Conservation (phyloP, 2,797 vertebrate genomes). For the Falco rusticolus region DNA sequence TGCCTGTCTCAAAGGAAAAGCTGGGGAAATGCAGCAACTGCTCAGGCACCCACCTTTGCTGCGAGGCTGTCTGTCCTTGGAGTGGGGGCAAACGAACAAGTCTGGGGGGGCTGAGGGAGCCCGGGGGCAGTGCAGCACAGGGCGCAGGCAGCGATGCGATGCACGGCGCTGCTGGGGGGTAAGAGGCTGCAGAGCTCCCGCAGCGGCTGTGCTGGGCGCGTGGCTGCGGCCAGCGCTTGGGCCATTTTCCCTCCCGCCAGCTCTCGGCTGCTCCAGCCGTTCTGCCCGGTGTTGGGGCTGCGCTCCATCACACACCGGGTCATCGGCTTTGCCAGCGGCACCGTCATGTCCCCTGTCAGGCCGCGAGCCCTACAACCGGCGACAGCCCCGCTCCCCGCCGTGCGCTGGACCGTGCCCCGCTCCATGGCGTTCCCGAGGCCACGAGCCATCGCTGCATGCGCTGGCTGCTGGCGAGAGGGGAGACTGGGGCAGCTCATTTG, state of each 20-base stretch:
- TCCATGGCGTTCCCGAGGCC: accelerated
- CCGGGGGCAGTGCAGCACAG: background rate
- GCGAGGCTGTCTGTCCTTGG: background rate
- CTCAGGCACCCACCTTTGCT: background rate
- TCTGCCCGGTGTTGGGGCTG: accelerated
- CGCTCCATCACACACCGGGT: accelerated
- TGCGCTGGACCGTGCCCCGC: accelerated
- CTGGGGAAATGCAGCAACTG: background rate
- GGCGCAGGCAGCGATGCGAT: accelerated
- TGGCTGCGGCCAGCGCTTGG: accelerated
- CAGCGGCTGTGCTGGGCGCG: accelerated
- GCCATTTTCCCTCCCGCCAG: accelerated
- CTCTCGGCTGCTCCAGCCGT: accelerated
- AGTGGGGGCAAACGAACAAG: background rate
- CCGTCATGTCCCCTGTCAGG: accelerated
- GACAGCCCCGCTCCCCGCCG: background rate
- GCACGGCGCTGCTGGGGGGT: background rate
- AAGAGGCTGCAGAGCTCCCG: background rate
- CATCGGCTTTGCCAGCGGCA: background rate
- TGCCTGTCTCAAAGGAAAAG: no score
- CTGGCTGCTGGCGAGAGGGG: background rate
- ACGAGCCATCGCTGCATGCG: background rate
- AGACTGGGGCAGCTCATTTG: background rate
- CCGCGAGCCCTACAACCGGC: background rate
- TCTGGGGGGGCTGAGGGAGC: background rate